Evolutionary conservation across 2,888 invertebrate genomes (phyloP).

Genomic region (Monochamus alternatus): DNA sequence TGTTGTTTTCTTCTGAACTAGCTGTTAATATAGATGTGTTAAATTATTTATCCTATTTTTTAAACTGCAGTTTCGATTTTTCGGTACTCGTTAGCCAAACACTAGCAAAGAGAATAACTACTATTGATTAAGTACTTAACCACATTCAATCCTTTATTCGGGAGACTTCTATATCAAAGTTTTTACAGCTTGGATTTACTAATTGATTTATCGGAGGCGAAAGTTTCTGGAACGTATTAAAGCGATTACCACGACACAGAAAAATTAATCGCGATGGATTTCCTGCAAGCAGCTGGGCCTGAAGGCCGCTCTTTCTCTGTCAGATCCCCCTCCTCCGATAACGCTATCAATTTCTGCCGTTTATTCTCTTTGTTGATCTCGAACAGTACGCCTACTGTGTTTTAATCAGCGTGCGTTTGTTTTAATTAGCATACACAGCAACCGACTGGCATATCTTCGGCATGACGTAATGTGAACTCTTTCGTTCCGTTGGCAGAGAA

Average conservation of each 20-base stretch:
- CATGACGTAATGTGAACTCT: conserved; percentile 20
- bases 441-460: conserved; percentile 19
- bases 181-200: not conserved
- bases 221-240: not conserved
- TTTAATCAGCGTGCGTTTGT: conserved; percentile 16
- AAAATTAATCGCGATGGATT: not conserved
- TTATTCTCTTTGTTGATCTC: not conserved
- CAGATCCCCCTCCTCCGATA: conserved; percentile 11
- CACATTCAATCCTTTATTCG: no score
- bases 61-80: no score
- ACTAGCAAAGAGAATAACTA: no score
- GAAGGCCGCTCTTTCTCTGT: not conserved
- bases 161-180: no score
- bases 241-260: not conserved
- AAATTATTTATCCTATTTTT: no score
- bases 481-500: not conserved
- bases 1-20: no score
- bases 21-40: no score
- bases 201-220: not conserved
- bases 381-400: conserved; percentile 23
- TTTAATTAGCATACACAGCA: conserved; percentile 29
- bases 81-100: no score
- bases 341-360: conserved; percentile 11
- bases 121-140: no score
- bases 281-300: not conserved